Evolutionary conservation across 2,888 invertebrate species (phyloP).

Genomic region (Limnephilus lunatus): DNA sequence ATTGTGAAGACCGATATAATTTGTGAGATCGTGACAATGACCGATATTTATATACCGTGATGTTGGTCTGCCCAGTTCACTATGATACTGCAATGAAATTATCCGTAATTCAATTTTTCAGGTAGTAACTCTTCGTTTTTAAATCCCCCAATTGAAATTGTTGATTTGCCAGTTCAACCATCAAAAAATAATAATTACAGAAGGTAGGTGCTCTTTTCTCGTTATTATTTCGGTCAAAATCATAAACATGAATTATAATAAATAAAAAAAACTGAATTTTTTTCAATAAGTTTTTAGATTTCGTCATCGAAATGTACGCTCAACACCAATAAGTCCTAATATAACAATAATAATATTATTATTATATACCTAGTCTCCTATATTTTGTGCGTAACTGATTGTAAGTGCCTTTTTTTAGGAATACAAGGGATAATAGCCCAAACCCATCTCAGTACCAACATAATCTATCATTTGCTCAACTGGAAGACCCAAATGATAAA

Average conservation of each 20-base stretch:
- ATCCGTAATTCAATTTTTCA: neutral
- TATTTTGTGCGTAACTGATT: neutral
- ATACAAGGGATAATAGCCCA: neutral
- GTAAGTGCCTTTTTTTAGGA: neutral
- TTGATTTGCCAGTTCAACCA: neutral
- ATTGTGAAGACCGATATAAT: neutral
- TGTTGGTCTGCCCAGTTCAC: neutral
- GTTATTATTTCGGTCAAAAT: too few species aligned
- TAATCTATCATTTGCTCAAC: neutral
- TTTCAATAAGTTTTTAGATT: neutral
- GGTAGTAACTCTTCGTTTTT: neutral
- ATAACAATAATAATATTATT: neutral
- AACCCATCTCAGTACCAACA: neutral
- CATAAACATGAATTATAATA: neutral
- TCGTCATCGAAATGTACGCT: neutral
- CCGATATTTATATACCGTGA: neutral
- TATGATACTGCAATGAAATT: neutral
- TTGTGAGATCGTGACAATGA: neutral
- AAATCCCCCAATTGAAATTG: neutral
- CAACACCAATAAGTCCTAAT: neutral
- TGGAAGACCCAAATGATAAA: neutral
- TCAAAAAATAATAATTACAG: neutral
- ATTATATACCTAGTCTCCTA: neutral
- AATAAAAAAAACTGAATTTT: too few species aligned
- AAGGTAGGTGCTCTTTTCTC: neutral